Evolutionary conservation across 2,797 vertebrate species (phyloP), one percentile per base, ranked within the genome.

Genomic region (Sebastes vulpes): DNA sequence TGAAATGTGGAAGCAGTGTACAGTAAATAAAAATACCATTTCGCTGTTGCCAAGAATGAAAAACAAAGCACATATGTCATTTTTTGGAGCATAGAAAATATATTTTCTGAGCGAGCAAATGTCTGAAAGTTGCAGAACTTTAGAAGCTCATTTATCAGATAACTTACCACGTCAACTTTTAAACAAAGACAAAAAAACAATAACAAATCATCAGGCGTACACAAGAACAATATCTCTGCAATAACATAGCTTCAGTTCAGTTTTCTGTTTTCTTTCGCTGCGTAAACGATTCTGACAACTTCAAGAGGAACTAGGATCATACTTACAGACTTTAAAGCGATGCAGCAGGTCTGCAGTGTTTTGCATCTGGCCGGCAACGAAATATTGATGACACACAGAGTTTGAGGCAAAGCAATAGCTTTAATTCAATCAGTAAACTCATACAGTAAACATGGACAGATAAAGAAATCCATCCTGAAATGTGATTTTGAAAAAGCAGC

Each of bases 381-480:
- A 83, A 90, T 83, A 93, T 77, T 88, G 90, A 90, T 89, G 90
- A 84, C 89, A 87, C 74, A 16, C 78, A 63, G 80, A 78, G 82
- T 86, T 82, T 81, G 80, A 89, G 75, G 73, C 65, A 76, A 85
- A 87, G 81, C 85, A 88, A 90, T 84, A 84, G 71, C 75, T 87
- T 76, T 88, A 88, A 93, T 89, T 61, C 11, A 31, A 93, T 90
- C 82, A 83, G 56, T 10, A 3, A 61, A 54, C 65, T 69, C 77
- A 67, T 82, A 87, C 74, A 84, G 83, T 80, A 87, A 87, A 91
- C 89, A 91, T 61, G 72, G 84, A 77, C 77, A 64, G 84, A 25
- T 75, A 60, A 59, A 86, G 72, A 82, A 87, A 85, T 83, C 75
- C 84, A 86, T 56, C 72, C 70, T 78, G 67, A 85, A 89, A 91